These are phyloP conservation scores for Varecia variegata DNA, from an alignment of 2,797 vertebrate species.

Conservation along the genomic window DNA sequence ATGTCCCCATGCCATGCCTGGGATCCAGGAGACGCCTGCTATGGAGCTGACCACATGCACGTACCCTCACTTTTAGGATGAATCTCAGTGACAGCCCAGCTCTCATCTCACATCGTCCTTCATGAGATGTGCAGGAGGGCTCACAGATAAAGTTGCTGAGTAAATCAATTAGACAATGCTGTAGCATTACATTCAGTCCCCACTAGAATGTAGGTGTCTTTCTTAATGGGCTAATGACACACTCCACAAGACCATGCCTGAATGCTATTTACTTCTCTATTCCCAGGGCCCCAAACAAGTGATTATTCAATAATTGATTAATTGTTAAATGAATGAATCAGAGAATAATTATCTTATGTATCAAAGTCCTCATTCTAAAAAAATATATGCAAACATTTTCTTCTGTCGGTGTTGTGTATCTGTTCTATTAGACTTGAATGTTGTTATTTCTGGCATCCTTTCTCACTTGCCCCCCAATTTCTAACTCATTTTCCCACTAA, in stretches of 20 bases:
- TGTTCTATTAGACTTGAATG: not conserved
- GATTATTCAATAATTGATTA: not conserved
- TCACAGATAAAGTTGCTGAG: not conserved
- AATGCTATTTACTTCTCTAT: not conserved
- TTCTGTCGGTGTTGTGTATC: not conserved
- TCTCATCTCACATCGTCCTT: not conserved
- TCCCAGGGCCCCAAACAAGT: not conserved
- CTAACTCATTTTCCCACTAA: not conserved
- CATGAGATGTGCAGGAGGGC: not conserved
- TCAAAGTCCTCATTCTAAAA: not conserved
- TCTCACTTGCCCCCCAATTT: not conserved
- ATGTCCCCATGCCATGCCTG: not conserved
- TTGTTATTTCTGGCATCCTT: not conserved
- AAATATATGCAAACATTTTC: not conserved
- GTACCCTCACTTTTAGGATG: not conserved
- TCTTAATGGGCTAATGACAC: not conserved
- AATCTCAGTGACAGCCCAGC: not conserved
- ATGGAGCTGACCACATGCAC: not conserved
- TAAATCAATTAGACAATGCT: not conserved
- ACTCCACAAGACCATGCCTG: not conserved
- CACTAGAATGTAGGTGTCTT: not conserved
- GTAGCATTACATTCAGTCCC: not conserved
- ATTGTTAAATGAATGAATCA: not conserved
- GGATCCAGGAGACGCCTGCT: not conserved
- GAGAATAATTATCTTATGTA: not conserved